Base-by-base conservation (phyloP, 2,888 invertebrate genomes). In the Apamea monoglypha region DNA sequence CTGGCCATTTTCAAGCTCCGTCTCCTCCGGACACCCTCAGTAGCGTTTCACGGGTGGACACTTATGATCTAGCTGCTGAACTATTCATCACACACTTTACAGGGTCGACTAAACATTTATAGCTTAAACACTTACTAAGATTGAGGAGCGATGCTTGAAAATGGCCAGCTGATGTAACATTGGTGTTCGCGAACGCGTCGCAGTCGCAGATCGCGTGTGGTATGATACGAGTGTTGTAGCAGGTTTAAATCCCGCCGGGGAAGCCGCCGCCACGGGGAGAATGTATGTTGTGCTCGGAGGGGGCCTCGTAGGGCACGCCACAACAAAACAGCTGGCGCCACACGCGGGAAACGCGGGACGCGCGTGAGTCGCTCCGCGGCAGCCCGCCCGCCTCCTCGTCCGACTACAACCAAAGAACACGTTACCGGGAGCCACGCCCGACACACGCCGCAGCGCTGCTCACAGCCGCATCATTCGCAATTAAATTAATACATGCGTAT, bases 371-470 rank as follows among this genome's bases (percentile, higher is more conserved):
- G 89, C 92, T 94, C 93, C 96, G 96, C 93, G 96, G 95, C 95
- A 96, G 94, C 95, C 96, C 96, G 93, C 96, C 93, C 88, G 95
- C 96, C 89, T 95, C 96, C 87, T 95, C 95, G 70, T 95, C 95
- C 47, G 94, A 95, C 96, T 96, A 95, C 90, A 95, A 95, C 89
- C 92, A 93, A 85, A 86, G 83, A 85, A 84, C 66, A 83, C 61
- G 77, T 82, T 86, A 87, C 71, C 53, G 68, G 29, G 63, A 69
- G 29, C 61, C 82, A 53, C 63, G 29, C 66, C 53, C 73, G 67
- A 76, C 61, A 81, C 56, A 76, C 67, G 61, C 76, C 76, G 76
- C 81, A 53, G 56, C 76, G 63, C 64, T 66, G 72, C 68, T 50
- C 76, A 56, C 68, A 71, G 61, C 7, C 47, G 21, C 36, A 70